Conservation (phyloP, 2,113 vertebrate genomes). For the Scolopax mira region DNA sequence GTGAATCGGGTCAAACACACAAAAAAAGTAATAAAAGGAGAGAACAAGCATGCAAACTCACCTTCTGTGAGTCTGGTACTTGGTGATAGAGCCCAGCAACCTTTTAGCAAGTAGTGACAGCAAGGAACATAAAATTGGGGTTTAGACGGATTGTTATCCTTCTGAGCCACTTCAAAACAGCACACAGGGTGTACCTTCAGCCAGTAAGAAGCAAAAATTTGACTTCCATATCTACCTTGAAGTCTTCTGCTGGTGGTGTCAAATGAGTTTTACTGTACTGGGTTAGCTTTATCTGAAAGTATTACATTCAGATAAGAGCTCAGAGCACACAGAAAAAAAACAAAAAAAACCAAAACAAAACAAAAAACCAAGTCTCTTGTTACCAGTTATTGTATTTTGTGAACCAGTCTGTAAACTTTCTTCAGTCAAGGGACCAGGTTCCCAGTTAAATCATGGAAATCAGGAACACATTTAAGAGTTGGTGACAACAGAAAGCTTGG, state of each 20-base stretch:
- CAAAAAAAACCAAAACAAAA: neutral
- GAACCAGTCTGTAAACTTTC: neutral
- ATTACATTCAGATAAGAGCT: neutral
- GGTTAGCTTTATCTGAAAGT: neutral
- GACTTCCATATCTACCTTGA: neutral
- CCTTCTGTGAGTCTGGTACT: fast-evolving
- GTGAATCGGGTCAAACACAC: neutral
- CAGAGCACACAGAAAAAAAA: neutral
- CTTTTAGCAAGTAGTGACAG: fast-evolving
- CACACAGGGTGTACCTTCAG: neutral
- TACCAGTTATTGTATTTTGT: neutral
- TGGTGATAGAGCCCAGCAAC: fast-evolving
- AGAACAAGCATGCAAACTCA: fast-evolving
- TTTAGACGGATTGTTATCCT: neutral
- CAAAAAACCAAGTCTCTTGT: fast-evolving
- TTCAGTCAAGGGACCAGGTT: neutral
- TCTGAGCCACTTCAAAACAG: neutral
- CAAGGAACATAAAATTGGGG: neutral
- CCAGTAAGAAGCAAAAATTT: neutral
- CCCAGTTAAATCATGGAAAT: neutral
- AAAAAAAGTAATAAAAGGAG: neutral
- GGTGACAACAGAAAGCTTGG: neutral
- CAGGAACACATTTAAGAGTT: neutral
- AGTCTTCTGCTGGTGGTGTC: fast-evolving
- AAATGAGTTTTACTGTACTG: neutral